phyloP scores from a whole-genome alignment of 2,888 invertebrate genomes.

The Sacculina carcini region DNA sequence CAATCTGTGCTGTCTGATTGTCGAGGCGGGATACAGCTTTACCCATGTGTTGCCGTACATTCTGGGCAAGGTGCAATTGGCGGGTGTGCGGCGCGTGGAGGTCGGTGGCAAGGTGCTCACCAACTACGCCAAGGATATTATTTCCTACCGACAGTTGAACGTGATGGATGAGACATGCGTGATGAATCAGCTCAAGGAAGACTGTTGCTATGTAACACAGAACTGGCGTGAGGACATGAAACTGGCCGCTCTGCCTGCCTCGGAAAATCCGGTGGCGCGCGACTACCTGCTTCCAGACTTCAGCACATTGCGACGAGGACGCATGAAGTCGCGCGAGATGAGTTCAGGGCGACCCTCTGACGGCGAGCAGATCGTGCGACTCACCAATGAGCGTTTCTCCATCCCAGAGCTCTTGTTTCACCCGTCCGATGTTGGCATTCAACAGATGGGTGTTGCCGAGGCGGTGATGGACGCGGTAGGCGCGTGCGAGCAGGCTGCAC shows the following conservation, averaged over 20 bases:
- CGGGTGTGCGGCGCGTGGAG: slow-evolving; percentile 56
- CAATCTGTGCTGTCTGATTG: slow-evolving; percentile 41
- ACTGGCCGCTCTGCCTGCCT: slow-evolving; percentile 30
- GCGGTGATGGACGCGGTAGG: slow-evolving; percentile 51
- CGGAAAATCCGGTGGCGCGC: slow-evolving; percentile 37
- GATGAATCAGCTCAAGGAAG: slow-evolving; percentile 69
- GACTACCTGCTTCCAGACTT: slow-evolving; percentile 95
- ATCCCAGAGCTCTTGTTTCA: slow-evolving; percentile 83
- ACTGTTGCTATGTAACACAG: slow-evolving; percentile 71
- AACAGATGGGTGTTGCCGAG: slow-evolving; percentile 72
- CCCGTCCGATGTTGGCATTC: slow-evolving; percentile 79
- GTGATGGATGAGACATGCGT: slow-evolving; percentile 98
- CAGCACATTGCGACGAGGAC: slow-evolving; percentile 60
- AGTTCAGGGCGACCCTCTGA: slow-evolving; percentile 19
- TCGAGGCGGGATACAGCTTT: slow-evolving; percentile 87
- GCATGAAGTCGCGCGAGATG: slow-evolving; percentile 26
- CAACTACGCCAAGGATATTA: slow-evolving; percentile 87
- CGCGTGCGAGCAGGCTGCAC: slow-evolving; percentile 38
- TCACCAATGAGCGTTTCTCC: slow-evolving; percentile 80
- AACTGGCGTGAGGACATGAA: slow-evolving; percentile 57
- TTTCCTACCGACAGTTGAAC: slow-evolving; percentile 79
- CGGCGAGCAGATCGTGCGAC: slow-evolving; percentile 40
- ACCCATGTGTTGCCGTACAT: slow-evolving; percentile 82
- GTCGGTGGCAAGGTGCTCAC: slow-evolving; percentile 90
- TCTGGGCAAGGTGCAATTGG: slow-evolving; percentile 38